Conservation (phyloP, 2,797 vertebrate genomes). For the Rhinophrynus dorsalis region DNA sequence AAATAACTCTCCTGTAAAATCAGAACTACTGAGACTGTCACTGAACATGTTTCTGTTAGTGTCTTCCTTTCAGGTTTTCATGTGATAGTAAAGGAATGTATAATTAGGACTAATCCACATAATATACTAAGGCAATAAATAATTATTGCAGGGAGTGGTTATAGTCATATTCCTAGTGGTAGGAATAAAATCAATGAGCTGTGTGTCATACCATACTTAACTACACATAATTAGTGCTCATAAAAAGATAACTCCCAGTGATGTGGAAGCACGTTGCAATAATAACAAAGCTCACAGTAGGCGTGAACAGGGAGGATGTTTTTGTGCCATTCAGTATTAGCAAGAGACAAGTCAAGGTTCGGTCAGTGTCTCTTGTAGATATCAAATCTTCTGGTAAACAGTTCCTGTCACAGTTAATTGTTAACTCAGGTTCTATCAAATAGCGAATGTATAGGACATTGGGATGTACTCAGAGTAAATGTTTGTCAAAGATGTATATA, state of each 20-base stretch:
- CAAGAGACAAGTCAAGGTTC: constrained; percentile 11
- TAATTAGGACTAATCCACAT: neutral
- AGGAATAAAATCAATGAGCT: neutral
- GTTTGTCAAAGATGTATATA: neutral
- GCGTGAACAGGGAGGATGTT: constrained; percentile 15
- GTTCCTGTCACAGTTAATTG: constrained; percentile 18
- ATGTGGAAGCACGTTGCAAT: neutral
- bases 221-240: neutral
- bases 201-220: neutral
- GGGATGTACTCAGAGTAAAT: neutral
- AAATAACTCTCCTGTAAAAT: too few species aligned
- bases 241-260: neutral
- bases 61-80: too few species aligned
- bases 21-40: too few species aligned
- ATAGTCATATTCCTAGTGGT: too few species aligned
- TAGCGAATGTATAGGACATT: neutral
- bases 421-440: constrained; percentile 13
- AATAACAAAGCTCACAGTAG: neutral
- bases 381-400: constrained; percentile 4
- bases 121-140: too few species aligned
- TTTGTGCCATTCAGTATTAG: neutral
- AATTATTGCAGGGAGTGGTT: too few species aligned
- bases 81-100: neutral
- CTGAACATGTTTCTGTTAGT: too few species aligned
- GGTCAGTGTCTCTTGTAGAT: neutral